These are phyloP conservation scores for Pachypanchax playfairii DNA, from an alignment of 2,113 vertebrate species.

Conservation along the genomic window DNA sequence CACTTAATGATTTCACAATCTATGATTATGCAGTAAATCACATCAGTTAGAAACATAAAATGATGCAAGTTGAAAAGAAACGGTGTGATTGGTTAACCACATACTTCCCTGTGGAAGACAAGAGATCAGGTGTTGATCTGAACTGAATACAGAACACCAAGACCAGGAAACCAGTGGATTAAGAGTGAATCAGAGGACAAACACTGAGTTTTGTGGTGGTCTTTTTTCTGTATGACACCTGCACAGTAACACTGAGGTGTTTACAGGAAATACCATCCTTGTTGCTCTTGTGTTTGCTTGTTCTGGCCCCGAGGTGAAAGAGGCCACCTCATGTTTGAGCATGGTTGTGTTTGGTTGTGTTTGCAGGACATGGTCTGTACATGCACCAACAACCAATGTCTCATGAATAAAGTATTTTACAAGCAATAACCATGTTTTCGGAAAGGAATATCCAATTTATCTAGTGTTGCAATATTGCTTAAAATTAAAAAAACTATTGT, in stretches of 20 bases:
- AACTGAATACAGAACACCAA: not conserved
- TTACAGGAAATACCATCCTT: constrained; percentile 68
- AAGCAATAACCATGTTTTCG: too few relatives aligned
- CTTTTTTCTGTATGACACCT: constrained; percentile 41
- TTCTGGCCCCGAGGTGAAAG: constrained; percentile 56
- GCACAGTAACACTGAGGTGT: constrained; percentile 55
- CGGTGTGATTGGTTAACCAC: constrained; percentile 47
- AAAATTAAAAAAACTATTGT: too few relatives aligned
- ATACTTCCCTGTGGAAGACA: constrained; percentile 31
- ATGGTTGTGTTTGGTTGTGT: constrained; percentile 67
- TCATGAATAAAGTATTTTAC: too few relatives aligned
- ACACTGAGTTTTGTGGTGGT: constrained; percentile 5
- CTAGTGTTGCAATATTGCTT: constrained; percentile 9
- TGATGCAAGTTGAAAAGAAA: constrained; percentile 37
- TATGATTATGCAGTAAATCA: constrained; percentile 53
- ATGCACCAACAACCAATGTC: constrained; percentile 60
- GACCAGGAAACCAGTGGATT: not conserved
- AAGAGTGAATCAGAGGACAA: constrained; percentile 1
- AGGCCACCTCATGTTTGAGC: constrained; percentile 57
- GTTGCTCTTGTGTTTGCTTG: constrained; percentile 66
- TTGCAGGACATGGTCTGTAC: constrained; percentile 69
- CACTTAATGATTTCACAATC: constrained; percentile 56
- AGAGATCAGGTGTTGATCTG: constrained; percentile 8
- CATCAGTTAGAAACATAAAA: constrained; percentile 46
- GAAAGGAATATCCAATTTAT: not conserved